Base-by-base conservation (phyloP, 2,888 invertebrate genomes). In the Cosmorhoe ocellata region DNA sequence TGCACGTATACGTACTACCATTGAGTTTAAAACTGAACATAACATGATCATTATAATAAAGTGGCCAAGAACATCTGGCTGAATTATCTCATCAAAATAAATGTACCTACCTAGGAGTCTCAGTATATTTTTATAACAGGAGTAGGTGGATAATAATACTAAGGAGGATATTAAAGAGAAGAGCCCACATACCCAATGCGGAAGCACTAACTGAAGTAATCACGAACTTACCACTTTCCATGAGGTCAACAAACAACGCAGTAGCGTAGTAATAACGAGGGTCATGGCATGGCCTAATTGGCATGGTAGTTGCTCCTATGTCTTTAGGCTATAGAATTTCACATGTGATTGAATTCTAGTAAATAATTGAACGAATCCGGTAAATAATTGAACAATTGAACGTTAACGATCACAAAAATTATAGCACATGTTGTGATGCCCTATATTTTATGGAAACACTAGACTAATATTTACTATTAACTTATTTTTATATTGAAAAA, bases 51-150 rank as follows among this genome's bases (percentile, higher is more conserved):
- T 42, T 42, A 48, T 18, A 37, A 24, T 30, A 40, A 36, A 47
- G 11, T 46, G 27, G 41, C 22, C 37, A 32, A 26, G 22, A 42
- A 43, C 52, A 53, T 51, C 31, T 53, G 41, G 32, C 30, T 45
- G 44, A 37, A 48, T 53, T 48, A 53, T 40, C 48, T 48, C 48
- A 37, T 46, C 33, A 41, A 38, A 50, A 41, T 36, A 43, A 10
- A 44, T 28, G 36, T 31, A n/a, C n/a, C n/a, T n/a, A n/a, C n/a
- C n/a, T n/a, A 34, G 24, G 22, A 33, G 37, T 10, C 22, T 26
- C 31, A 38, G 37, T 42, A 9, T 51, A 46, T 51, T 51, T 51
- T 46, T 0, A 45, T 45, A n/a, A 10, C 37, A 30, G 3, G 22
- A 31, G 33, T 14, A 24, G 24, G 24, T 7, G 6, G 24, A 24